These are phyloP conservation scores for Harlomillsia oculata DNA, from an alignment of 1,140 invertebrate genomes.

Conservation along the genomic window DNA sequence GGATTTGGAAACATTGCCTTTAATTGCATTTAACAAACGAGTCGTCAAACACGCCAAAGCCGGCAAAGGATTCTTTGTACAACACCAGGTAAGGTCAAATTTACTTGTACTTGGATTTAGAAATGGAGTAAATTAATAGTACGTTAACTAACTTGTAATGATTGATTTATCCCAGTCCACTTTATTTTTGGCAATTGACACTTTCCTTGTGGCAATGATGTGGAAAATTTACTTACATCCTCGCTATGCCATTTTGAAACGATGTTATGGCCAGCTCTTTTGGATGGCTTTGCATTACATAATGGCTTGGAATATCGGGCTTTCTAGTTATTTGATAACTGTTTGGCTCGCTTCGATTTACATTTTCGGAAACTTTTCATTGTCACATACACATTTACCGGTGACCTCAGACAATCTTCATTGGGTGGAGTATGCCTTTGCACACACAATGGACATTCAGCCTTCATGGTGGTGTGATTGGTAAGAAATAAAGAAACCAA, in stretches of 20 bases:
- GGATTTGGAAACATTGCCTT: constrained; percentile 32
- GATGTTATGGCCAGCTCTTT: constrained; percentile 15
- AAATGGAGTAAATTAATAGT: neutral
- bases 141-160: neutral
- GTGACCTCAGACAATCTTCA: constrained; percentile 18
- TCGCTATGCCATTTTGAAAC: constrained; percentile 19
- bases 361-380: constrained; percentile 32
- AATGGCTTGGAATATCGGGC: constrained; percentile 27
- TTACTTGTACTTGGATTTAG: neutral
- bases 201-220: constrained; percentile 29
- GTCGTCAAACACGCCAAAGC: constrained; percentile 29
- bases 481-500: neutral
- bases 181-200: constrained; percentile 31
- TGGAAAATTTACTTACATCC: constrained; percentile 35
- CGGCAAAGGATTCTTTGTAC: constrained; percentile 32
- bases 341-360: constrained; percentile 33
- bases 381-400: constrained; percentile 30
- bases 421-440: constrained; percentile 28
- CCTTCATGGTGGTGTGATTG: constrained; percentile 23
- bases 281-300: constrained; percentile 31
- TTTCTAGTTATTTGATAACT: constrained; percentile 24
- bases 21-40: constrained; percentile 31
- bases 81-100: constrained; percentile 24
- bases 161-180: constrained; percentile 9
- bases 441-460: constrained; percentile 26